These are phyloP conservation scores for Ectemnius lituratus DNA, from an alignment of 2,888 invertebrate species.

Conservation along the genomic window DNA sequence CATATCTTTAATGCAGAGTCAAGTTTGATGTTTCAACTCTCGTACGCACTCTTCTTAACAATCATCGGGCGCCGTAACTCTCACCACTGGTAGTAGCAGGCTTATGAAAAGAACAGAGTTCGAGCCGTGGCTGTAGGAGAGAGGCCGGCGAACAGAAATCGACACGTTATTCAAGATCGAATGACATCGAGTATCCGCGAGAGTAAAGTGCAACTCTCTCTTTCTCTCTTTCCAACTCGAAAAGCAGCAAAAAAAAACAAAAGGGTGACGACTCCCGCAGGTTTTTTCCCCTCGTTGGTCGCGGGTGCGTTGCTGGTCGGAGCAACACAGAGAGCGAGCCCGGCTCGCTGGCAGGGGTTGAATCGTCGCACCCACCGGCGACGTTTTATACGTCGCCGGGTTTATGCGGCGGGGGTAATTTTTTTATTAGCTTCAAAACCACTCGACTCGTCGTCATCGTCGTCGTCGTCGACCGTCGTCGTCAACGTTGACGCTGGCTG, in stretches of 20 bases:
- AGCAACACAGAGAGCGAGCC: conserved; percentile 8
- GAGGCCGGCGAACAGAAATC: conserved; percentile 20
- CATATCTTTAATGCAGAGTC: not conserved
- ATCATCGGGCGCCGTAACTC: not conserved
- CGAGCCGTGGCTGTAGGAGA: not conserved
- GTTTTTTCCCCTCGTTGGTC: conserved; percentile 41
- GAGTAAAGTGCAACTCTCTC: conserved; percentile 34
- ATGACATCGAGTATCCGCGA: conserved; percentile 37
- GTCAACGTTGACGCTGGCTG: conserved; percentile 40
- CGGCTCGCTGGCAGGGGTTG: conserved; percentile 39
- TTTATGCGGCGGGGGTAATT: conserved; percentile 71
- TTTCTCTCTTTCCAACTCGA: conserved; percentile 12
- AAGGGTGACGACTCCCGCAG: conserved; percentile 56
- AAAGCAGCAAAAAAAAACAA: conserved; percentile 44
- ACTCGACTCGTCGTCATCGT: conserved; percentile 69
- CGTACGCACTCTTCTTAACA: not conserved
- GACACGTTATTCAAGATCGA: conserved; percentile 47
- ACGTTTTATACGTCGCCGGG: conserved; percentile 67
- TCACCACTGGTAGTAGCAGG: not conserved
- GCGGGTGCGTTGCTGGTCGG: conserved; percentile 15
- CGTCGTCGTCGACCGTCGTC: conserved; percentile 57
- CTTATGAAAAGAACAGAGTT: not conserved
- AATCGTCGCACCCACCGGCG: conserved; percentile 59
- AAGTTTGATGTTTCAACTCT: not conserved
- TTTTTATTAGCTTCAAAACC: conserved; percentile 75